A percentile compares a stretch with the other conserved stretches of the same genome.
These are phyloP conservation scores for Tubulanus polymorphus DNA, from an alignment of 2,888 invertebrate species.

Conservation along the genomic window DNA sequence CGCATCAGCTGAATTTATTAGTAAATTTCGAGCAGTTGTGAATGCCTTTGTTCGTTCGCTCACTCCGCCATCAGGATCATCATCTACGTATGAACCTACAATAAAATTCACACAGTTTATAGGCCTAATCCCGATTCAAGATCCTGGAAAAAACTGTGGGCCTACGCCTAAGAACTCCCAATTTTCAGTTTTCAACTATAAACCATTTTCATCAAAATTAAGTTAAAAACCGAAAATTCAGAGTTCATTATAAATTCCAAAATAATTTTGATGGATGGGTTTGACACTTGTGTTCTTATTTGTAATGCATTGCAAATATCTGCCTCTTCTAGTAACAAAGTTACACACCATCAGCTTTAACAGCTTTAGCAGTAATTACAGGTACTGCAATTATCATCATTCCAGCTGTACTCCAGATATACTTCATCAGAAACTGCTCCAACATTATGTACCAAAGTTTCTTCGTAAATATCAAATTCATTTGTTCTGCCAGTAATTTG, in stretches of 20 bases:
- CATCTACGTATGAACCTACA: conserved; percentile 44
- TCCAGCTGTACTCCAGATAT: conserved; percentile 96
- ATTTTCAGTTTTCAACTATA: too few relatives aligned
- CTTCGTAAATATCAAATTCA: conserved; percentile 82
- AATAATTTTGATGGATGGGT: too few relatives aligned
- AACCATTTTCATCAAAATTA: too few relatives aligned
- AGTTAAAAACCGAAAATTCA: too few relatives aligned
- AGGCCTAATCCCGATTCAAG: too few relatives aligned
- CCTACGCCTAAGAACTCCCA: too few relatives aligned
- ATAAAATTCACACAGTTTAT: too few relatives aligned
- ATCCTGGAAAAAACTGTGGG: too few relatives aligned
- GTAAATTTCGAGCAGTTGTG: conserved; percentile 89
- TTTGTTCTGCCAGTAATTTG: conserved; percentile 74
- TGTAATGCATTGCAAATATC: too few relatives aligned
- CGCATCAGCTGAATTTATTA: conserved; percentile 91
- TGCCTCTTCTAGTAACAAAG: neutral
- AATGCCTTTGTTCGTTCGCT: conserved; percentile 92
- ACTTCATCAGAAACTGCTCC: conserved; percentile 99
- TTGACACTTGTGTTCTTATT: too few relatives aligned
- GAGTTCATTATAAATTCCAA: too few relatives aligned
- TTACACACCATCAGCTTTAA: conserved; percentile 38
- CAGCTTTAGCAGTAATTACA: conserved; percentile 62
- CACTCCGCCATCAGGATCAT: conserved; percentile 61
- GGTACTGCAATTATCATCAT: conserved; percentile 91
- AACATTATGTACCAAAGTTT: conserved; percentile 93